Evolutionary conservation across 1,140 invertebrate genomes (phyloP), one percentile per base, ranked within the genome.

Genomic region (Heliothis virescens): DNA sequence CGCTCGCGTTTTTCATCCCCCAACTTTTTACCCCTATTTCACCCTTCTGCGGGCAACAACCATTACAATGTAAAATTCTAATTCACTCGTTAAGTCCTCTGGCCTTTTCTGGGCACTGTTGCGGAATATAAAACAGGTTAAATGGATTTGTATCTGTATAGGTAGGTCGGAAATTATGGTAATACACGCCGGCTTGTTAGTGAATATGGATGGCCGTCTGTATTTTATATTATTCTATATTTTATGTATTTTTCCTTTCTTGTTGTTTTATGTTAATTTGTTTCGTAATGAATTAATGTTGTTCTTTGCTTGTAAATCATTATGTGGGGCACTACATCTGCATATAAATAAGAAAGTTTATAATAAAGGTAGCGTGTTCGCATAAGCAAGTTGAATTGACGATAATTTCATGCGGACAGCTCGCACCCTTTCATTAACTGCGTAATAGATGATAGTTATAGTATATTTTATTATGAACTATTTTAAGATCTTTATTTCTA

Each of bases 51-150:
- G 29, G 15, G 63, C 71, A 80, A 59, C 83, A 82, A 77, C 83
- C 80, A 85, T 89, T 87, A 89, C 87, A 87, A 87, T 89, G 86
- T 87, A 86, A 86, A 89, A 87, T 86, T 89, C 85, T 87, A 89
- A 89, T 87, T 87, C 87, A 76, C 83, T 85, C 82, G 86, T 89
- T 87, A 87, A 83, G 81, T 83, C 75, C 80, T 79, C 71, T 60
- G 73, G 79, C 79, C 85, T 83, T 80, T 69, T 52, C 48, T 53
- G 62, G 73, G 55, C 78, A 84, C 82, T 84, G 82, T 83, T 79
- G 71, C 53, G 48, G 83, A 84, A 84, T 84, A 84, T 82, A 82
- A 84, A 84, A 80, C 74, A 80, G 80, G 67, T 59, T 60, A 78
- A 84, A 84, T 80, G 75, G 63, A 84, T 82, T 81, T 80, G 62